Base-by-base conservation (phyloP, 2,888 invertebrate species). In the Eubasilissa splendida region DNA sequence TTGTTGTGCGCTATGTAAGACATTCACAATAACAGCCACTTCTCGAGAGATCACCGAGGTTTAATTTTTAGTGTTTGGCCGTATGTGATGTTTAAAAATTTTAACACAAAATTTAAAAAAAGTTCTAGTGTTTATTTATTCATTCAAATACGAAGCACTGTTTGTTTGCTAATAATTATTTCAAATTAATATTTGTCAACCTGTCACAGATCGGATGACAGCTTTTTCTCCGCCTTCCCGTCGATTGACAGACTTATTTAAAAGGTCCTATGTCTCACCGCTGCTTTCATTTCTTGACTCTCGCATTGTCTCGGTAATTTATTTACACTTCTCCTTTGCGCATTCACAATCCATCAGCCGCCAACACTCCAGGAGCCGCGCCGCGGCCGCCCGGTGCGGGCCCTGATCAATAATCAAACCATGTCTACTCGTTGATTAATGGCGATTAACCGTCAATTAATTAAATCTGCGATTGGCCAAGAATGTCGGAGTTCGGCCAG, bases 341-440 rank as follows among this genome's bases (percentile, higher is more conserved):
- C 74, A 59, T 74, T 74, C 74, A 59, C 74, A 11, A 54, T 54
- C 74, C 31, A 56, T 74, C 74, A 22, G 11, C 70, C 31, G 22
- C 54, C 12, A 70, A 70, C 70, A 70, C 70, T 54, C 33, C 22
- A 50, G 10, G 68, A 68, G 33, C 68, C 14, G 33, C 54, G 31
- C 53, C 70, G 70, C 31, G n/a, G 14, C 10, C 33, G 33, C 54
- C 70, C 70, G 22, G 22, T 12, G 53, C n/a, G 42, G 1, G 31
- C 42, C 33, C 58, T 42, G 74, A 74, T 74, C 74, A 74, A 74
- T 74, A 74, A 74, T 59, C 74, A 50, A 74, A 74, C 74, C 42
- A 42, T 59, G 74, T 59, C 12, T 42, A 33, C 31, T 33, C 59
- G 33, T 42, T 74, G 74, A 74, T 74, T 74, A 74, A 74, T 74